Conservation (phyloP, 1,140 invertebrate species). For the Drosophila teissieri region DNA sequence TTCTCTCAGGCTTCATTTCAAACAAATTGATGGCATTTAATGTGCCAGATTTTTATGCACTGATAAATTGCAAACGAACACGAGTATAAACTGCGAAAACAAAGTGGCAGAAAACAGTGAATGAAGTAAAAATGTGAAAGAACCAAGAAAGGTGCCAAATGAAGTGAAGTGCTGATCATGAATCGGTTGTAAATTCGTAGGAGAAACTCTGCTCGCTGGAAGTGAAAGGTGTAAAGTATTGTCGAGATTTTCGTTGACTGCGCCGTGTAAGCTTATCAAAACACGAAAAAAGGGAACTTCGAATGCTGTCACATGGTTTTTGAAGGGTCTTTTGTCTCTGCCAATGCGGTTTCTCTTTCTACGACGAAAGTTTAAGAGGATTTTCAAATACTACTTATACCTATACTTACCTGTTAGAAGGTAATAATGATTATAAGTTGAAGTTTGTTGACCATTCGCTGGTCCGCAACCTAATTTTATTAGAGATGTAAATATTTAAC, state of each 20-base stretch:
- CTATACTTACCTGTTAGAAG: neutral
- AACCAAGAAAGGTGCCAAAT: conserved; percentile 39
- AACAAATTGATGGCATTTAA: conserved; percentile 59
- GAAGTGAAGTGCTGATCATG: conserved; percentile 39
- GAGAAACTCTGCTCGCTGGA: conserved; percentile 36
- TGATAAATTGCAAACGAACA: conserved; percentile 44
- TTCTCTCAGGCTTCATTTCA: conserved; percentile 27
- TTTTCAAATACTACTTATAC: neutral
- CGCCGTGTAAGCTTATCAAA: conserved; percentile 22
- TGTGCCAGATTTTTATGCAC: conserved; percentile 57
- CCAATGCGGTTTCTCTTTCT: conserved; percentile 30
- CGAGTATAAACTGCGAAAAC: conserved; percentile 48
- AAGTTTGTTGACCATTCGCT: neutral
- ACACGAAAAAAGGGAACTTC: conserved; percentile 11
- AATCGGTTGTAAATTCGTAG: conserved; percentile 17
- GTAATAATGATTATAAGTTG: neutral
- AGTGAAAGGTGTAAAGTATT: conserved; percentile 49
- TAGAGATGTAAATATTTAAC: neutral
- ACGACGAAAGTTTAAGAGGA: conserved; percentile 9
- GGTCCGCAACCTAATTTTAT: neutral
- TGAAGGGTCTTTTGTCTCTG: conserved; percentile 31
- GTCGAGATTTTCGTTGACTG: conserved; percentile 25
- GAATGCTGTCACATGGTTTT: conserved; percentile 18
- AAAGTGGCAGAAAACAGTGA: conserved; percentile 31
- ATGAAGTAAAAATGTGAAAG: conserved; percentile 32